A percentile compares a stretch with the other conserved stretches of the same genome.
Conservation (phyloP, 2,113 vertebrate species). For the Myrmophylax atrothorax region DNA sequence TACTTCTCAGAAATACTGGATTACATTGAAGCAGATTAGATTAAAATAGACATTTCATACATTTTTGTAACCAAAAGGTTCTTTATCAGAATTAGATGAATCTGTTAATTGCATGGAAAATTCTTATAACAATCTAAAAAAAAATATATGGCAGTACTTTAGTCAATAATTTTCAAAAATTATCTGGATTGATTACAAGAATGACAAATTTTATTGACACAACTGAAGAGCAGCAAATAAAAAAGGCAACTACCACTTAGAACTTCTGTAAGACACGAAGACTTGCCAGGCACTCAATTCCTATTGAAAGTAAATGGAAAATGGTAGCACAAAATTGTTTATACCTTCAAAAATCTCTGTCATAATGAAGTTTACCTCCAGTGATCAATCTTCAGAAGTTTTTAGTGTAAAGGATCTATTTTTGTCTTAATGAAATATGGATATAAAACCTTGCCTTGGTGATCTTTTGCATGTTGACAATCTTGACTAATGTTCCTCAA, state of each 20-base stretch:
- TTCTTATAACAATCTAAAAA: not conserved
- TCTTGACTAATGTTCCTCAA: slow-evolving; percentile 18
- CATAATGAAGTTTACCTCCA: not conserved
- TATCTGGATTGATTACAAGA: not conserved
- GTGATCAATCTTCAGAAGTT: slow-evolving; percentile 33
- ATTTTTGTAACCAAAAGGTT: not conserved
- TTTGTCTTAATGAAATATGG: slow-evolving; percentile 56
- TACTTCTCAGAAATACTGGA: not conserved
- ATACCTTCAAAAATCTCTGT: slow-evolving; percentile 4
- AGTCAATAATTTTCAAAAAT: not conserved
- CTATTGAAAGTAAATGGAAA: not conserved
- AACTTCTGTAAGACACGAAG: not conserved
- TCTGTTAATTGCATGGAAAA: not conserved
- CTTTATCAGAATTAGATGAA: not conserved
- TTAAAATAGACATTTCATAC: not conserved
- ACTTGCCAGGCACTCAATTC: not conserved
- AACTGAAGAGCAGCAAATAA: not conserved
- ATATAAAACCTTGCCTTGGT: slow-evolving; percentile 24
- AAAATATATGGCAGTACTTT: not conserved
- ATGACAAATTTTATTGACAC: not conserved
- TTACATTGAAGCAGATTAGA: not conserved
- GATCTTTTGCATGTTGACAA: slow-evolving; percentile 39
- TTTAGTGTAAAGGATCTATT: slow-evolving; percentile 15
- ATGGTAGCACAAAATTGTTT: not conserved
- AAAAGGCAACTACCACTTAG: not conserved